A percentile compares a stretch with the other conserved stretches of the same genome.
Evolutionary conservation across 2,888 invertebrate genomes (phyloP).

Genomic region (Temnothorax unifasciatus): DNA sequence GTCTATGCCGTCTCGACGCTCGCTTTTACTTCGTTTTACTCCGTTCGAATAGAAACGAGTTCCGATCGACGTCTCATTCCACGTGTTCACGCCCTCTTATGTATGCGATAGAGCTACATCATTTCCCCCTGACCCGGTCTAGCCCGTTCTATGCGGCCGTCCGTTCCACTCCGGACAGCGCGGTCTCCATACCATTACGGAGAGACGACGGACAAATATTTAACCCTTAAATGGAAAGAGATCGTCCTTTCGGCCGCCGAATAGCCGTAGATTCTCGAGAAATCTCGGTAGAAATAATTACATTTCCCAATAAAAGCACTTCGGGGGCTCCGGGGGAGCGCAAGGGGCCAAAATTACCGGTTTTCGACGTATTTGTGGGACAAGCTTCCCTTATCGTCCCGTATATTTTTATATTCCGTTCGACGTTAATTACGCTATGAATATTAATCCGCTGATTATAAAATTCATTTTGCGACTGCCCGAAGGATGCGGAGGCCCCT

Average conservation of each 20-base stretch:
- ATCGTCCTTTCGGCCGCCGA: neutral
- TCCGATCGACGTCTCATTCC: slow-evolving; percentile 77
- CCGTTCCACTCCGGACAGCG: slow-evolving; percentile 37
- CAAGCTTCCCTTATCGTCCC: slow-evolving; percentile 16
- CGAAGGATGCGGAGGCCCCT: neutral
- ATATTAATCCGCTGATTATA: slow-evolving; percentile 38
- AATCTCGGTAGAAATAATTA: neutral
- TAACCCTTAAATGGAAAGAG: slow-evolving; percentile 4
- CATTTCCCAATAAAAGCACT: neutral
- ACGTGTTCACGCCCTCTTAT: slow-evolving; percentile 66
- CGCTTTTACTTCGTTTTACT: slow-evolving; percentile 56
- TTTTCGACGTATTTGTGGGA: slow-evolving; percentile 9
- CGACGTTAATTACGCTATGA: slow-evolving; percentile 23
- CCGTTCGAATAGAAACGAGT: slow-evolving; percentile 76
- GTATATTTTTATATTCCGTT: slow-evolving; percentile 25
- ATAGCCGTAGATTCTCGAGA: neutral
- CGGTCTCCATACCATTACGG: slow-evolving; percentile 7
- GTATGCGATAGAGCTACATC: slow-evolving; percentile 66
- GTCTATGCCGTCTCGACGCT: slow-evolving; percentile 54
- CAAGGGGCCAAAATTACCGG: slow-evolving; percentile 20
- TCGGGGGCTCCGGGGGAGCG: neutral
- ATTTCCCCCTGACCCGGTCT: slow-evolving; percentile 72
- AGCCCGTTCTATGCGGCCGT: slow-evolving; percentile 69
- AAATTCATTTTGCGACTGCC: neutral
- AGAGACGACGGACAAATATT: slow-evolving; percentile 33